phyloP scores from a whole-genome alignment of 2,113 vertebrate species.

The Leucopternis melanops region DNA sequence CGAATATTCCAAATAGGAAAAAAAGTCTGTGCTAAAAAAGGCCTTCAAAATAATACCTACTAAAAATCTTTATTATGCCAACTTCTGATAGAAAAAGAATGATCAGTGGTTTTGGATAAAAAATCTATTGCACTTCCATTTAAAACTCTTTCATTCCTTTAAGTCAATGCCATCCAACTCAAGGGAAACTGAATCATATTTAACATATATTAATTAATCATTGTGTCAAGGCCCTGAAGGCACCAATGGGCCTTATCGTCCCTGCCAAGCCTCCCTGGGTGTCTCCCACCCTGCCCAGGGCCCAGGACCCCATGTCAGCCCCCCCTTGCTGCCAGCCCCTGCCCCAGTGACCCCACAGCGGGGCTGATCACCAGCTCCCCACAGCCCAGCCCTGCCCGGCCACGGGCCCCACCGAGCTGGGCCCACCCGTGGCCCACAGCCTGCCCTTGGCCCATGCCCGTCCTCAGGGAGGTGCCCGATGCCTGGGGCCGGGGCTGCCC shows the following conservation, averaged over 20 bases:
- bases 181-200: background rate
- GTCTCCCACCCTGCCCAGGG: background rate
- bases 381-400: no score
- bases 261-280: background rate
- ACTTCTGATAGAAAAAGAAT: background rate
- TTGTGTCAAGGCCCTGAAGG: background rate
- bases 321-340: rapidly evolving
- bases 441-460: background rate
- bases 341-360: background rate
- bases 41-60: background rate
- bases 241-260: background rate
- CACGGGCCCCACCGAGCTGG: background rate
- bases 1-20: background rate
- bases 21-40: background rate
- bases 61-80: background rate
- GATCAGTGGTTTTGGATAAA: background rate
- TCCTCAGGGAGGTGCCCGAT: background rate
- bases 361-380: no score
- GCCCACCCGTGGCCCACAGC: rapidly evolving
- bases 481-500: background rate
- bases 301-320: background rate
- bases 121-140: background rate
- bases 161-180: background rate
- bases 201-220: background rate
- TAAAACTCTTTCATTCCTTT: background rate